A percentile compares a stretch with the other conserved stretches of the same genome.
These are phyloP conservation scores for Eupithecia vulgata DNA, from an alignment of 2,888 invertebrate species.

Conservation along the genomic window DNA sequence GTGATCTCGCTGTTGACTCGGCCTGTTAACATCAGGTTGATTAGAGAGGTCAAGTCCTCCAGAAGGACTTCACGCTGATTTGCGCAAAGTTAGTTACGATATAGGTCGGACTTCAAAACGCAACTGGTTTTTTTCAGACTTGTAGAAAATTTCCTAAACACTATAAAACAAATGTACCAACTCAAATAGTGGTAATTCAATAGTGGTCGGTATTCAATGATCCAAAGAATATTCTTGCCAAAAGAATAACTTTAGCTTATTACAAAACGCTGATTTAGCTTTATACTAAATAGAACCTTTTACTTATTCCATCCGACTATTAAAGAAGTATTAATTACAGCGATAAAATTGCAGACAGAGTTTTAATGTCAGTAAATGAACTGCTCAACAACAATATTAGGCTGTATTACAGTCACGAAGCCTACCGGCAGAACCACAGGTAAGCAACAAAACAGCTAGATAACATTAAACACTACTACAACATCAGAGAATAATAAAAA, in stretches of 20 bases:
- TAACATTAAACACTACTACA: background rate
- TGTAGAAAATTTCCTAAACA: too few relatives aligned
- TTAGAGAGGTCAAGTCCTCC: too few relatives aligned
- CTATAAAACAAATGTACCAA: background rate
- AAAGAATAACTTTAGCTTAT: background rate
- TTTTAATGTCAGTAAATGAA: conserved; percentile 57
- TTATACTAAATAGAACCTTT: background rate
- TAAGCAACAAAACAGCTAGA: background rate
- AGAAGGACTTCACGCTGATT: too few relatives aligned
- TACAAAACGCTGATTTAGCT: background rate
- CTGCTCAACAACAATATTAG: conserved; percentile 59
- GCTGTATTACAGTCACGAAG: conserved; percentile 71
- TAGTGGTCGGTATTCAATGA: background rate
- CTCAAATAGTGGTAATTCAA: background rate
- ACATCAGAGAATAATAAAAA: background rate
- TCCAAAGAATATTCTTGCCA: background rate
- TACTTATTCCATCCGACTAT: background rate
- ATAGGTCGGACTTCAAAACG: background rate
- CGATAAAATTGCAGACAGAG: conserved; percentile 34
- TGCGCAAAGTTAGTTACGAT: too few relatives aligned
- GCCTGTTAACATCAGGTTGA: too few relatives aligned
- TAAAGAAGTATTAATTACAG: conserved; percentile 16
- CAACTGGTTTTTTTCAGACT: background rate
- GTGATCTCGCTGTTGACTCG: too few relatives aligned
- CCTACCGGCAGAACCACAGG: conserved; percentile 45